Percentiles rank a stretch among this genome's conserved stretches.
phyloP scores from a whole-genome alignment of 2,113 vertebrate species.

The Hippoglossus stenolepis region DNA sequence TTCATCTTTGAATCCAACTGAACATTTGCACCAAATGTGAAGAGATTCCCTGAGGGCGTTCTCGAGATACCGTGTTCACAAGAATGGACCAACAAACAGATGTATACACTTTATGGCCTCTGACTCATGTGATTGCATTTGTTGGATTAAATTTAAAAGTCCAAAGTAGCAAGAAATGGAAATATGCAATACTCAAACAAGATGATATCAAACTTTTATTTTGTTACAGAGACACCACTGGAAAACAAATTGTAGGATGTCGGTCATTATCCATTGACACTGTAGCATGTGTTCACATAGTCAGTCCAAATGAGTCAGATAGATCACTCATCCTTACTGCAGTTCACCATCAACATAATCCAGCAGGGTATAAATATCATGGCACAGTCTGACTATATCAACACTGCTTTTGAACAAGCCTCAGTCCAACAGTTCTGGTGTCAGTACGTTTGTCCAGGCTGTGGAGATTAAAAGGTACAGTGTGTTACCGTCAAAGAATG shows the following conservation, averaged over 20 bases:
- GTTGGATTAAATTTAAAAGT: no score
- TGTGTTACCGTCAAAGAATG: conserved; percentile 10
- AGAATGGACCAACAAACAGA: no score
- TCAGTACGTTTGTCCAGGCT: neutral
- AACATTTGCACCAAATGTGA: no score
- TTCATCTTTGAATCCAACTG: no score
- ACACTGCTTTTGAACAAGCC: neutral
- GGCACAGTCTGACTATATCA: neutral
- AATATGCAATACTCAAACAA: neutral
- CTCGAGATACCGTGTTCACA: no score
- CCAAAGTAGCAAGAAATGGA: no score
- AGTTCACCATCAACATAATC: neutral
- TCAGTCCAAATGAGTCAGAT: conserved; percentile 30
- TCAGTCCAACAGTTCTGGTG: neutral
- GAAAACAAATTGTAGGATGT: conserved; percentile 52
- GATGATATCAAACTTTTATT: conserved; percentile 71
- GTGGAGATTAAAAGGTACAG: neutral
- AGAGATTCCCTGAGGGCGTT: no score
- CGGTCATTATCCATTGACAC: conserved; percentile 33
- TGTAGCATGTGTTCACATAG: conserved; percentile 34
- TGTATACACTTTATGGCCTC: no score
- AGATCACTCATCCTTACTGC: conserved; percentile 10
- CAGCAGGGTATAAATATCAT: neutral
- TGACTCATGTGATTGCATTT: no score
- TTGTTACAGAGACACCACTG: conserved; percentile 63